These are phyloP conservation scores for Paramormyrops kingsleyae DNA, from an alignment of 2,113 vertebrate species.

Conservation along the genomic window DNA sequence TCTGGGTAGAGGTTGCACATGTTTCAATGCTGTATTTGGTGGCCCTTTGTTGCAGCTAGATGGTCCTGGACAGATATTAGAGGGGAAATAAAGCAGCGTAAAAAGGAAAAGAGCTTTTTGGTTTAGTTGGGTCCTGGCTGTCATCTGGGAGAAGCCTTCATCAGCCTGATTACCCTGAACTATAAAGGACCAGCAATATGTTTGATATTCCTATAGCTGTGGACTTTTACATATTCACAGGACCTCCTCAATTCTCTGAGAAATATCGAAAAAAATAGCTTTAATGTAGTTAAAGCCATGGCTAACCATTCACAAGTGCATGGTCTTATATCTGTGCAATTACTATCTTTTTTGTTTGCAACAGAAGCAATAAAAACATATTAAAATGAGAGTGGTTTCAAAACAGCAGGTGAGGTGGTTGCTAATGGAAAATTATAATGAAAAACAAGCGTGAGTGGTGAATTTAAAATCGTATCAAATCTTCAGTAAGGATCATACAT, in stretches of 20 bases:
- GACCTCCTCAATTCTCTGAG: neutral
- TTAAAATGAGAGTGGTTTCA: neutral
- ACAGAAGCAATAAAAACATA: neutral
- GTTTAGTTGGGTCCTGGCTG: neutral
- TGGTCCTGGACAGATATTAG: neutral
- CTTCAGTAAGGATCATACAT: neutral
- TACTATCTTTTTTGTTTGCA: neutral
- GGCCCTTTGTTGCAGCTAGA: neutral
- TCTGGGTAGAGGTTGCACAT: neutral
- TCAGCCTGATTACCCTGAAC: neutral
- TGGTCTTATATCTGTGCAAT: no score
- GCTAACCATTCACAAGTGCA: no score
- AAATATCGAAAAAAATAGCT: neutral
- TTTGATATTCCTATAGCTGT: neutral
- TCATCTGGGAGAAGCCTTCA: neutral
- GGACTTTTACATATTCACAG: neutral
- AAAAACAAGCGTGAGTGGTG: neutral
- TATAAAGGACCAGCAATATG: neutral
- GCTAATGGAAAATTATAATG: neutral
- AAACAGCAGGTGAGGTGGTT: neutral
- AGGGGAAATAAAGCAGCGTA: neutral
- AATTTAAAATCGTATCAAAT: neutral
- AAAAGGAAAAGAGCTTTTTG: neutral
- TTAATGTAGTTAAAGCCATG: no score
- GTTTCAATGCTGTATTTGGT: neutral